Evolutionary conservation across 37 sponge, comb jelly and placozoan species (phyloP).

Genomic region (Cladorhizidae sp.): DNA sequence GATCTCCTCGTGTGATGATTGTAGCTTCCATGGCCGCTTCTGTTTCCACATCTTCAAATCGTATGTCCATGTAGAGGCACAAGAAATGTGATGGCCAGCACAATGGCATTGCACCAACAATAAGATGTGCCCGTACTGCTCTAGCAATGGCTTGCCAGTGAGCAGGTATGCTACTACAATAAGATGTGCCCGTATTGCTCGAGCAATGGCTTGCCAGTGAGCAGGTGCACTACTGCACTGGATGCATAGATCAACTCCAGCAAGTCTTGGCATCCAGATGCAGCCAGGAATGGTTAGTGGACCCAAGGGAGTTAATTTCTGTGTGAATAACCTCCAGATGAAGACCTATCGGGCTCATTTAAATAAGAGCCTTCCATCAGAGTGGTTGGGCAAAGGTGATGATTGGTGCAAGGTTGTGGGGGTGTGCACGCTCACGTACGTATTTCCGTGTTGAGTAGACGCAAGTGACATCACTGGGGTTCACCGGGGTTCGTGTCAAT

Average conservation of each 20-base stretch:
- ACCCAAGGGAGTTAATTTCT: constrained; percentile 16
- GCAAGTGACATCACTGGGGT: constrained; percentile 41
- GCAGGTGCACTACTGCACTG: constrained; percentile 27
- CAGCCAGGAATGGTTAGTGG: constrained; percentile 19
- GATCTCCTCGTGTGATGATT: no score
- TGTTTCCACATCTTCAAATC: not conserved
- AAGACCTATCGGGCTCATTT: constrained; percentile 20
- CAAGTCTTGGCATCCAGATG: constrained; percentile 16
- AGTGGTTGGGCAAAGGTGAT: constrained; percentile 55
- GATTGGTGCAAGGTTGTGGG: constrained; percentile 27
- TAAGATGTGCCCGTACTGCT: constrained; percentile 31
- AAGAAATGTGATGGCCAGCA: constrained; percentile 4
- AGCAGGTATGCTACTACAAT: constrained; percentile 23
- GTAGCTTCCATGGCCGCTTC: constrained; percentile 4
- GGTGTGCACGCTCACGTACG: constrained; percentile 34
- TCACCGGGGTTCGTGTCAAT: constrained; percentile 61
- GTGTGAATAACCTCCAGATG: constrained; percentile 24
- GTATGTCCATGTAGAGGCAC: constrained; percentile 7
- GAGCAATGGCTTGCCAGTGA: constrained; percentile 35
- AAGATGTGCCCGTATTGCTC: constrained; percentile 30
- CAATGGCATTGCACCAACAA: constrained; percentile 31
- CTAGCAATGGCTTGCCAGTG: constrained; percentile 29
- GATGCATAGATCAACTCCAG: constrained; percentile 34
- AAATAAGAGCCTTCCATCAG: constrained; percentile 36
- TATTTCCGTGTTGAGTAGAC: constrained; percentile 33